Evolutionary conservation across 35 echinoderm and acorn worm species (phyloP).

Genomic region (Apostichopus californicus): DNA sequence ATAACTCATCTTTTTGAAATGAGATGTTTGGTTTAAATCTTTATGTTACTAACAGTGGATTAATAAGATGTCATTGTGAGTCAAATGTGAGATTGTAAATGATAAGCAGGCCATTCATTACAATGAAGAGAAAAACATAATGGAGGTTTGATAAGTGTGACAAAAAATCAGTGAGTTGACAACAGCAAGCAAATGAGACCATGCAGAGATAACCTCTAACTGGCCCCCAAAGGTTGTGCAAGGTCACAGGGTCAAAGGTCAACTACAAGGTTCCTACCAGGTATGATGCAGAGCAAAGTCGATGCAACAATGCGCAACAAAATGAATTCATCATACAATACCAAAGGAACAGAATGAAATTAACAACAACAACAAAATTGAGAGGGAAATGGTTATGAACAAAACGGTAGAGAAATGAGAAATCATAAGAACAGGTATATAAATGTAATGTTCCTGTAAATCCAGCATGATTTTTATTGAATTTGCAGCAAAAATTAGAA

Average conservation of each 20-base stretch:
- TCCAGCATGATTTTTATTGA: slow-evolving; percentile 10
- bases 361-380: neutral
- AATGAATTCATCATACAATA: neutral
- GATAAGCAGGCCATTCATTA: neutral
- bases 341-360: neutral
- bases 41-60: neutral
- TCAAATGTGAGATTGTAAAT: neutral
- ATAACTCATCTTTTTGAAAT: too few relatives aligned
- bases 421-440: neutral
- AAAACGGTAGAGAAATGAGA: neutral
- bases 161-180: neutral
- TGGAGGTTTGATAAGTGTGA: neutral
- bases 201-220: neutral
- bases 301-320: neutral
- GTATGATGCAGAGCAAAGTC: neutral
- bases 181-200: neutral
- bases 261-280: neutral
- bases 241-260: neutral
- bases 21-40: too few relatives aligned
- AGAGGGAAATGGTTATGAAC: slow-evolving; percentile 1
- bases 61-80: neutral
- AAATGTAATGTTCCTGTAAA: neutral
- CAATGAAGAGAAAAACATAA: neutral
- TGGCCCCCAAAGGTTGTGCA: neutral
- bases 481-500: slow-evolving; percentile 2